A percentile compares a stretch with the other conserved stretches of the same genome.
Evolutionary conservation across 2,113 vertebrate genomes (phyloP).

Genomic region (Eulemur macaco): DNA sequence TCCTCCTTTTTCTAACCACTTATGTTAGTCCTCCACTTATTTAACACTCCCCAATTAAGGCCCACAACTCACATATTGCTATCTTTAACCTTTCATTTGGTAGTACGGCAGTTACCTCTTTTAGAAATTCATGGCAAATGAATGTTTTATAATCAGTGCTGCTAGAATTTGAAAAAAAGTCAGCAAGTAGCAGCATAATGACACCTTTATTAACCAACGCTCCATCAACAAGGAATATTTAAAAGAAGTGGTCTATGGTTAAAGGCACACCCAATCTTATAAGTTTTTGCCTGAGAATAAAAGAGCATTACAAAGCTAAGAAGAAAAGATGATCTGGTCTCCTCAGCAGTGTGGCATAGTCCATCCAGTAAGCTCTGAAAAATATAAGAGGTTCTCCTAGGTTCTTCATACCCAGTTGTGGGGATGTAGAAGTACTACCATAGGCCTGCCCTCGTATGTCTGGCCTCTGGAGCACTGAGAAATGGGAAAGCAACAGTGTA

Average conservation of each 20-base stretch:
- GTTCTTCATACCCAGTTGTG: not conserved
- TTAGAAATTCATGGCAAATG: not conserved
- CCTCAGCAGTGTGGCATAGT: not conserved
- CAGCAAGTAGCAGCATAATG: not conserved
- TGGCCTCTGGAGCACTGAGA: not conserved
- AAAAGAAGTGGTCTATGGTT: not conserved
- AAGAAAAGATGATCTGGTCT: not conserved
- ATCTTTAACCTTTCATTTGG: not conserved
- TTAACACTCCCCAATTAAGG: not conserved
- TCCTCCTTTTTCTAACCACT: not conserved
- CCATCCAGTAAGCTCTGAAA: not conserved
- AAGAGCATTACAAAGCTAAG: not conserved
- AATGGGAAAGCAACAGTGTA: not conserved
- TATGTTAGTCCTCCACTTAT: not conserved
- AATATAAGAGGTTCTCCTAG: not conserved
- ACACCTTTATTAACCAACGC: not conserved
- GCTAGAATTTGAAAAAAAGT: not conserved
- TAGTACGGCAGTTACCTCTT: not conserved
- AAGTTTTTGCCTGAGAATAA: conserved; percentile 28
- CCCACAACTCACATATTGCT: not conserved
- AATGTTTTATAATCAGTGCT: conserved; percentile 21
- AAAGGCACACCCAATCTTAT: not conserved
- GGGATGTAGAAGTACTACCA: not conserved
- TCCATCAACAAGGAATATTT: not conserved
- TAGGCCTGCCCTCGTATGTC: not conserved